phyloP scores from a whole-genome alignment of 1,140 invertebrate genomes.

The Trachymyrmex cornetzi region DNA sequence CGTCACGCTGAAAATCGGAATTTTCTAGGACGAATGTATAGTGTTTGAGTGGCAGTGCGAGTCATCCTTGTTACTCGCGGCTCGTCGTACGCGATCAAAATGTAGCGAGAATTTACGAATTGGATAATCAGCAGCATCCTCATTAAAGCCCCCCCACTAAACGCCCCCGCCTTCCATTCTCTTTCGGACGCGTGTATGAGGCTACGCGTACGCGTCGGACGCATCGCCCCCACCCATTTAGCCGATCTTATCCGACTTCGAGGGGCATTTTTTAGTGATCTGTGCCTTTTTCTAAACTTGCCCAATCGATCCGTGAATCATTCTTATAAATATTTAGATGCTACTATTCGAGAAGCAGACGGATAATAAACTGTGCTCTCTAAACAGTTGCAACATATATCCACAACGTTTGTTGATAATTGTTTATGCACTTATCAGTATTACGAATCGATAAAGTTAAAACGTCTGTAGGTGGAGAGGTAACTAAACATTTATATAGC shows the following conservation, averaged over 20 bases:
- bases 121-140: conserved; percentile 88
- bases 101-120: conserved; percentile 87
- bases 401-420: not conserved
- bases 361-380: conserved; percentile 14
- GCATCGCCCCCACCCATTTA: conserved; percentile 68
- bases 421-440: not conserved
- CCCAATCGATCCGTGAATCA: conserved; percentile 39
- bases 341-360: not conserved
- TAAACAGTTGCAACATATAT: conserved; percentile 9
- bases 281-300: conserved; percentile 41
- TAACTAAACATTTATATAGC: not conserved
- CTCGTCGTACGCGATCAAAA: conserved; percentile 84
- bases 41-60: conserved; percentile 54
- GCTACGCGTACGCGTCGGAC: conserved; percentile 41
- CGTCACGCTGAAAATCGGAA: conserved; percentile 39
- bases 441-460: not conserved
- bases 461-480: not conserved
- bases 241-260: conserved; percentile 45
- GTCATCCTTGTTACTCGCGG: conserved; percentile 82
- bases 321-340: conserved; percentile 33
- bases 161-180: conserved; percentile 85
- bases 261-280: conserved; percentile 64
- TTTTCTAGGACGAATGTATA: conserved; percentile 56
- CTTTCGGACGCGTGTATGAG: conserved; percentile 64
- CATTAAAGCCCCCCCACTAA: conserved; percentile 85